A percentile compares a stretch with the other conserved stretches of the same genome.
phyloP scores from a whole-genome alignment of 2,888 invertebrate species.

The Danaus chrysippus region DNA sequence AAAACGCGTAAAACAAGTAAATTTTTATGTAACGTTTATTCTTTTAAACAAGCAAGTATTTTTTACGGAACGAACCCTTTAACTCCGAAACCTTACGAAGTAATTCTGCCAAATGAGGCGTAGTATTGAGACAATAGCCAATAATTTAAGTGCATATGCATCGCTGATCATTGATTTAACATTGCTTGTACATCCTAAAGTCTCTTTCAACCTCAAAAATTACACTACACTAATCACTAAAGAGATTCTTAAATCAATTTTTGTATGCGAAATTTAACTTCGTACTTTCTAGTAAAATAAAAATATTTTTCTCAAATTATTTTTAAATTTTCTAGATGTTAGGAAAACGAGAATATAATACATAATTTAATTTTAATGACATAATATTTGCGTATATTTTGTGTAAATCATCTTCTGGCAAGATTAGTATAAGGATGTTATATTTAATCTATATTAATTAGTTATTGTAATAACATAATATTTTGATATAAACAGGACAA shows the following conservation, averaged over 20 bases:
- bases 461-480: background rate
- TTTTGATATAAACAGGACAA: slow-evolving; percentile 25
- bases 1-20: background rate
- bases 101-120: slow-evolving; percentile 46
- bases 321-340: too few species aligned
- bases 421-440: background rate
- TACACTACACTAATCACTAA: background rate
- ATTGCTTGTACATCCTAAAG: slow-evolving; percentile 20
- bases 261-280: too few species aligned
- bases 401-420: background rate
- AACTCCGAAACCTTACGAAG: background rate
- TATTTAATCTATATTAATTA: background rate
- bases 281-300: too few species aligned
- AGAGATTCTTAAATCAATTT: background rate
- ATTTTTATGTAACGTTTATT: too few species aligned
- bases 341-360: too few species aligned
- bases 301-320: too few species aligned
- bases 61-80: too few species aligned
- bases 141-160: slow-evolving; percentile 53
- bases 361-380: too few species aligned
- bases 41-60: too few species aligned
- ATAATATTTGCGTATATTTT: background rate
- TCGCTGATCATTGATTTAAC: slow-evolving; percentile 45
- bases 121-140: slow-evolving; percentile 53
- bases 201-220: background rate